These are phyloP conservation scores for Rhogogaster chlorosoma DNA, from an alignment of 2,888 invertebrate genomes.

Conservation along the genomic window DNA sequence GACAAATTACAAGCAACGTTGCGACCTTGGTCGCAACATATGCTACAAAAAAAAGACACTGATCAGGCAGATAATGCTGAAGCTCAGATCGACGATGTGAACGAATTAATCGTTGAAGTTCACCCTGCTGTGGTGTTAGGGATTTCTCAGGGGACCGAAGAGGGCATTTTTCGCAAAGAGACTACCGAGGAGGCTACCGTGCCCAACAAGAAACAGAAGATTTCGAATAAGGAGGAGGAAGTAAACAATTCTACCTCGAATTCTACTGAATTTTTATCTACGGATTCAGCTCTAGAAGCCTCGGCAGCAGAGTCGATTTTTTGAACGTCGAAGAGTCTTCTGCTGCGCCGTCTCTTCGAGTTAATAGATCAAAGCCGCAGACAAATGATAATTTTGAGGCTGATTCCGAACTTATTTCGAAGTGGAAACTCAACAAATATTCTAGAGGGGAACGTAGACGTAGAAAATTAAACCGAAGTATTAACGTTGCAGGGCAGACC, in stretches of 20 bases:
- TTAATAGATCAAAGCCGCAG: not conserved
- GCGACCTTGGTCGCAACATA: too few relatives aligned
- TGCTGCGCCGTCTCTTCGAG: not conserved
- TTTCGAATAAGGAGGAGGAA: not conserved
- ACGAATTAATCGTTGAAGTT: slow-evolving; percentile 14
- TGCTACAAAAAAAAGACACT: not conserved
- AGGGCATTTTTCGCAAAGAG: not conserved
- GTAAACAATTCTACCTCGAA: slow-evolving; percentile 5
- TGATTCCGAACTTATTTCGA: not conserved
- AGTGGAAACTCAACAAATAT: slow-evolving; percentile 9
- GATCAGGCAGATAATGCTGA: not conserved
- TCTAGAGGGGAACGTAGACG: not conserved
- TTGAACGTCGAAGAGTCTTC: slow-evolving; percentile 17
- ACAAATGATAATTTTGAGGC: not conserved
- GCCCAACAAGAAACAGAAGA: slow-evolving; percentile 1
- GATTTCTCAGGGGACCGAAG: not conserved
- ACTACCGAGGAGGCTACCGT: too few relatives aligned
- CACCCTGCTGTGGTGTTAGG: not conserved
- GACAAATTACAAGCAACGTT: not conserved
- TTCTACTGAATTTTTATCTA: not conserved
- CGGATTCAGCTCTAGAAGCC: not conserved
- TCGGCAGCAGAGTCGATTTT: not conserved
- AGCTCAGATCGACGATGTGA: not conserved
- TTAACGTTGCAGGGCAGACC: not conserved
- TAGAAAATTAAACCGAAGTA: slow-evolving; percentile 13